Percentiles rank a stretch among this genome's conserved stretches.
These are phyloP conservation scores for Drosophila robusta DNA, from an alignment of 2,888 invertebrate genomes.

Conservation along the genomic window DNA sequence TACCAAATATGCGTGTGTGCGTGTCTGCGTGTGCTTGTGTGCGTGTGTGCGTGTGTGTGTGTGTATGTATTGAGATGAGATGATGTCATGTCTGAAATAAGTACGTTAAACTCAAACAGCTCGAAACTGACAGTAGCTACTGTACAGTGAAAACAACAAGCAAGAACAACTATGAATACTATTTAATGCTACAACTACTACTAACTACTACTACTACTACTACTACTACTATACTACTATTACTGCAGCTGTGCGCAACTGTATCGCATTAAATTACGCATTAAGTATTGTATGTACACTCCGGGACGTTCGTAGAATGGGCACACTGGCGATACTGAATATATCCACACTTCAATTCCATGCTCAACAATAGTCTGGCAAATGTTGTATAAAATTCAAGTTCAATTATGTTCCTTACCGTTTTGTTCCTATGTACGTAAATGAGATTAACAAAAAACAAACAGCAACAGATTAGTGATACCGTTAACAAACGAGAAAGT, in stretches of 20 bases:
- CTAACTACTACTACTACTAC: constrained; percentile 18
- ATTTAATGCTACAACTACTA: constrained; percentile 36
- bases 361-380: constrained; percentile 72
- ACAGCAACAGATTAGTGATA: constrained; percentile 74
- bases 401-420: constrained; percentile 80
- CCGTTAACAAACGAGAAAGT: constrained; percentile 59
- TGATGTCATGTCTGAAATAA: constrained; percentile 60
- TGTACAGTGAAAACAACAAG: constrained; percentile 8
- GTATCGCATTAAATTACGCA: constrained; percentile 22
- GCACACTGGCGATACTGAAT: constrained; percentile 17
- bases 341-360: constrained; percentile 51
- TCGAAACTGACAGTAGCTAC: constrained; percentile 48
- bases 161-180: constrained; percentile 36
- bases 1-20: constrained; percentile 21
- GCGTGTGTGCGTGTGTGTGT: no score
- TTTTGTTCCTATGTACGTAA: constrained; percentile 73
- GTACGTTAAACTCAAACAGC: constrained; percentile 81
- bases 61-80: constrained; percentile 37
- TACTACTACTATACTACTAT: constrained; percentile 43
- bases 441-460: constrained; percentile 49
- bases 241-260: constrained; percentile 39
- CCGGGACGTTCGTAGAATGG: neutral
- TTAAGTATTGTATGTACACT: constrained; percentile 36
- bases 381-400: constrained; percentile 74
- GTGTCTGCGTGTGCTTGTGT: no score